Percentiles rank a stretch among this genome's conserved stretches.
Evolutionary conservation across 2,113 vertebrate genomes (phyloP).

Genomic region (Gasterosteus aculeatus): DNA sequence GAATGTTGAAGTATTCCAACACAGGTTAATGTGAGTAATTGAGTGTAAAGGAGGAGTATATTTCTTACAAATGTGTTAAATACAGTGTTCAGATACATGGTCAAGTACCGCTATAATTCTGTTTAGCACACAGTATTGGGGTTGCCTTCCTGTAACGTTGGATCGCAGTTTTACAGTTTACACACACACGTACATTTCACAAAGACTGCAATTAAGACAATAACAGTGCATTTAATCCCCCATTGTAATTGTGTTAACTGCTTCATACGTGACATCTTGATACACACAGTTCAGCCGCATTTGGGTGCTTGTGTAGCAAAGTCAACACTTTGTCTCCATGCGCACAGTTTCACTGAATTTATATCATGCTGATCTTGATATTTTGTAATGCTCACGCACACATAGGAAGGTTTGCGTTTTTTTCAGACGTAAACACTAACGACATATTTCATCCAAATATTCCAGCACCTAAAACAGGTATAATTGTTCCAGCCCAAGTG

Average conservation of each 20-base stretch:
- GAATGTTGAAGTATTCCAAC: slow-evolving; percentile 15
- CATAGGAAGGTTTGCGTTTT: slow-evolving; percentile 45
- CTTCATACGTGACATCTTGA: slow-evolving; percentile 27
- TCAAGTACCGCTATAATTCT: slow-evolving; percentile 40
- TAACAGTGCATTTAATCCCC: slow-evolving; percentile 65
- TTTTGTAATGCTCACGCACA: slow-evolving; percentile 30
- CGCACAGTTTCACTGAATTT: slow-evolving; percentile 22
- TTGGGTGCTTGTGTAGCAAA: slow-evolving; percentile 74
- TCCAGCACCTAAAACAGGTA: slow-evolving; percentile 38
- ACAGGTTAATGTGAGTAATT: slow-evolving; percentile 25
- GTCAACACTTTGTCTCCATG: slow-evolving; percentile 25
- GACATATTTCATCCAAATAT: slow-evolving; percentile 29
- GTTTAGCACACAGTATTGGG: slow-evolving; percentile 52
- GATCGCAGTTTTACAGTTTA: slow-evolving; percentile 65
- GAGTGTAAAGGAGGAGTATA: slow-evolving; percentile 3
- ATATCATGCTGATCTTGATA: slow-evolving; percentile 21
- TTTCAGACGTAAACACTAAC: slow-evolving; percentile 6
- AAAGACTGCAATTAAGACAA: slow-evolving; percentile 54
- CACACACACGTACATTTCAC: slow-evolving; percentile 41
- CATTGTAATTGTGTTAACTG: slow-evolving; percentile 32
- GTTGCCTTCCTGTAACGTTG: slow-evolving; percentile 66
- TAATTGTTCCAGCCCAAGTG: slow-evolving; percentile 15
- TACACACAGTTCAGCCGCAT: slow-evolving; percentile 55
- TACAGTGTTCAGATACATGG: slow-evolving; percentile 19
- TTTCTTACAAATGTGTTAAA: slow-evolving; percentile 37